These are phyloP conservation scores for Peromyscus leucopus DNA, from an alignment of 2,113 vertebrate species.

Conservation along the genomic window DNA sequence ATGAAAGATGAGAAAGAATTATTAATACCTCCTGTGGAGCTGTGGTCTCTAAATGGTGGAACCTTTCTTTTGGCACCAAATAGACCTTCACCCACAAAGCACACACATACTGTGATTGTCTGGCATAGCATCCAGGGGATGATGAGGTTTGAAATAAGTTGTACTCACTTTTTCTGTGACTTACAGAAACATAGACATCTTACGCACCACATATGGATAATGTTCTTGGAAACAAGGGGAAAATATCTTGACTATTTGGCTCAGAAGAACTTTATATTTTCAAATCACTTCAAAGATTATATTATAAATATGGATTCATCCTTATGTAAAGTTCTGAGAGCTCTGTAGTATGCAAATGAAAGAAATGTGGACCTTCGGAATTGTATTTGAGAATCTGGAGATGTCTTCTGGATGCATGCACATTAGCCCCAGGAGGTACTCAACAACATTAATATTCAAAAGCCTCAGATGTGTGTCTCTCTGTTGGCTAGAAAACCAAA, in stretches of 20 bases:
- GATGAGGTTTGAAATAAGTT: not conserved
- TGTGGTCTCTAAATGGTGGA: not conserved
- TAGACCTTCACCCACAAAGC: not conserved
- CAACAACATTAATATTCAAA: slow-evolving; percentile 62
- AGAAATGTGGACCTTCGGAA: slow-evolving; percentile 42
- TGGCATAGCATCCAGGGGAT: not conserved
- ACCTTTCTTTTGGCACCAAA: not conserved
- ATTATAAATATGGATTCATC: slow-evolving; percentile 41
- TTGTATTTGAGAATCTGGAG: slow-evolving; percentile 7
- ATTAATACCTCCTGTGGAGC: not conserved
- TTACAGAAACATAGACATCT: not conserved
- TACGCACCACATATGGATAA: not conserved
- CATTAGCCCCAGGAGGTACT: slow-evolving; percentile 28
- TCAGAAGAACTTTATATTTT: slow-evolving; percentile 27
- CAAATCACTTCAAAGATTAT: slow-evolving; percentile 48
- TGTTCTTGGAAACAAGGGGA: not conserved
- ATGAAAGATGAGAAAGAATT: not conserved
- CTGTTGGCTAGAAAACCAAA: slow-evolving; percentile 22
- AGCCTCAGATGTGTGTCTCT: not conserved
- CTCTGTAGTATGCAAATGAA: slow-evolving; percentile 51
- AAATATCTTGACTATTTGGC: slow-evolving; percentile 37
- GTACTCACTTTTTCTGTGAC: not conserved
- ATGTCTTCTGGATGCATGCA: not conserved
- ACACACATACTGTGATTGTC: not conserved
- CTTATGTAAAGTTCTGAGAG: slow-evolving; percentile 45